Conservation (phyloP, 1,140 invertebrate species). For the Colletes gigas region DNA sequence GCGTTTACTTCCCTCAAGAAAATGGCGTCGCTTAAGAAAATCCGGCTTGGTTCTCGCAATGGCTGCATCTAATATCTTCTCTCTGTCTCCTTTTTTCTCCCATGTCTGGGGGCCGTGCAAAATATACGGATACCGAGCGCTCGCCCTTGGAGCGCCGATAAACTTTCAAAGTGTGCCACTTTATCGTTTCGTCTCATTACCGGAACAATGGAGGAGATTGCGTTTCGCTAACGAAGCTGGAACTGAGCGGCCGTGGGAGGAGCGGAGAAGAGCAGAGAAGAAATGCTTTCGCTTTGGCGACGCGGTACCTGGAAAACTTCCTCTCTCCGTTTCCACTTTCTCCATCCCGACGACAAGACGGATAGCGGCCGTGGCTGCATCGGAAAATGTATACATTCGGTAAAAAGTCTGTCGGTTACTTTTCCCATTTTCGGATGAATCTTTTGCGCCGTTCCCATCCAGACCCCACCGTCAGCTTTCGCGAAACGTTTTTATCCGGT, state of each 20-base stretch:
- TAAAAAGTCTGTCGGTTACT: constrained; percentile 53
- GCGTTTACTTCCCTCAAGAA: constrained; percentile 59
- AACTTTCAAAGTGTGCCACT: constrained; percentile 70
- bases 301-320: constrained; percentile 32
- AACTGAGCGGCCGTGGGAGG: constrained; percentile 33
- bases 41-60: constrained; percentile 61
- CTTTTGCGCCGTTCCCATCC: constrained; percentile 26
- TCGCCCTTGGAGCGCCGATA: constrained; percentile 59
- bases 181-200: constrained; percentile 74
- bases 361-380: constrained; percentile 39
- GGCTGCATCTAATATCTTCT: constrained; percentile 42
- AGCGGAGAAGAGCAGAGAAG: background rate
- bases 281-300: constrained; percentile 32
- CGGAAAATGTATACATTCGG: constrained; percentile 56
- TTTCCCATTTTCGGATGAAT: constrained; percentile 51
- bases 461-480: background rate
- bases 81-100: background rate
- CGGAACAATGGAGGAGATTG: constrained; percentile 69
- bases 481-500: background rate
- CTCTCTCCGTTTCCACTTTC: constrained; percentile 31
- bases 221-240: constrained; percentile 60
- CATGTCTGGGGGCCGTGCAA: background rate
- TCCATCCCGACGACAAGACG: constrained; percentile 54
- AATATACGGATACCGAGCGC: constrained; percentile 34
- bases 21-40: constrained; percentile 62